Evolutionary conservation across 2,888 invertebrate species (phyloP).

Genomic region (Drosophila atroscutellata): DNA sequence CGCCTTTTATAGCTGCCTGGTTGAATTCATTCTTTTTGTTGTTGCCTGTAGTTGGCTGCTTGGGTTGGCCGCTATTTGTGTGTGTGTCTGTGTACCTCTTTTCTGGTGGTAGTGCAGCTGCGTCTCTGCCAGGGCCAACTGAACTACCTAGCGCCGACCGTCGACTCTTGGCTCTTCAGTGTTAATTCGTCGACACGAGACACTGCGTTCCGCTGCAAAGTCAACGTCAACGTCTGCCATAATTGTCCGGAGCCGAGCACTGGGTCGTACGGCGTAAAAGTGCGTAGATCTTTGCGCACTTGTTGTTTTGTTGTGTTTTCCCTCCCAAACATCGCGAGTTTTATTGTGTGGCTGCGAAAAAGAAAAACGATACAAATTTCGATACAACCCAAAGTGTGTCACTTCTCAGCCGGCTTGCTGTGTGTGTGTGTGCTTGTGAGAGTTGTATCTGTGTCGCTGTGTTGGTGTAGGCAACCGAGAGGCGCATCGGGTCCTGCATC

Average conservation of each 20-base stretch:
- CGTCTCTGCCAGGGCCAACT: constrained; percentile 59
- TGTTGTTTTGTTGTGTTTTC: constrained; percentile 46
- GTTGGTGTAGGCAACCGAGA: constrained; percentile 49
- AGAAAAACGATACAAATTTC: constrained; percentile 44
- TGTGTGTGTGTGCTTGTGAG: constrained; percentile 29
- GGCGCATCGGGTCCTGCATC: constrained; percentile 54
- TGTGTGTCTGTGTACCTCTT: constrained; percentile 40
- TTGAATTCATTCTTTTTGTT: constrained; percentile 53
- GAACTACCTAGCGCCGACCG: constrained; percentile 62
- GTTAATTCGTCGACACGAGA: constrained; percentile 83
- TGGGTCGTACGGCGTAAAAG: constrained; percentile 24
- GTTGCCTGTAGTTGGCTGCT: constrained; percentile 54
- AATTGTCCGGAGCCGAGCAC: constrained; percentile 44
- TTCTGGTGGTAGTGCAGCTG: constrained; percentile 65
- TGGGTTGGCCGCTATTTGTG: constrained; percentile 50
- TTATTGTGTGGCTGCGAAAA: constrained; percentile 47
- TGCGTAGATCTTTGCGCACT: constrained; percentile 34
- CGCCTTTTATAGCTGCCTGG: constrained; percentile 66
- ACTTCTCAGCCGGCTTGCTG: constrained; percentile 40
- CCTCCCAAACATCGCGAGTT: constrained; percentile 43
- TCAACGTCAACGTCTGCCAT: constrained; percentile 54
- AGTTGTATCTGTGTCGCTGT: constrained; percentile 21
- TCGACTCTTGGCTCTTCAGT: constrained; percentile 80
- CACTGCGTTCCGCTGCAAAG: constrained; percentile 73
- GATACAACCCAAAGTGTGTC: constrained; percentile 74